phyloP scores from a whole-genome alignment of 2,113 vertebrate genomes.

The Muntiacus reevesi region DNA sequence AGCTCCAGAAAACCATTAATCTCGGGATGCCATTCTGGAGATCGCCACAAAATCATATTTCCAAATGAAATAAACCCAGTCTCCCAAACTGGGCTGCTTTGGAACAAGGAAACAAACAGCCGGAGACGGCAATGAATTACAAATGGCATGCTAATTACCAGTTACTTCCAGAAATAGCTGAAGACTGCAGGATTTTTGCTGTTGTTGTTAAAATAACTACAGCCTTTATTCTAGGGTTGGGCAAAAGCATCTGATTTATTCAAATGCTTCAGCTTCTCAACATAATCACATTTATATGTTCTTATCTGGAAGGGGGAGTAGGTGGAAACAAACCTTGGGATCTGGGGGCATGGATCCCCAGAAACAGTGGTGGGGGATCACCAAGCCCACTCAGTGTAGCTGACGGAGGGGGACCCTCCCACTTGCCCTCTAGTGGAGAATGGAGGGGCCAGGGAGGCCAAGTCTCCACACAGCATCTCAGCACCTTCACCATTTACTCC shows the following conservation, averaged over 20 bases:
- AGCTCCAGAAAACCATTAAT: constrained; percentile 48
- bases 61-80: constrained; percentile 65
- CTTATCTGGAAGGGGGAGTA: background rate
- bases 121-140: constrained; percentile 61
- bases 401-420: background rate
- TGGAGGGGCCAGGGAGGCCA: background rate
- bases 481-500: background rate
- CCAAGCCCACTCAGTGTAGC: background rate
- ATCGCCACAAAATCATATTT: constrained; percentile 63
- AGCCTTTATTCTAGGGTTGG: constrained; percentile 64
- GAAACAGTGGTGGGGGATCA: background rate
- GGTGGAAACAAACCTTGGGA: background rate
- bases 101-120: constrained; percentile 61
- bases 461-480: background rate
- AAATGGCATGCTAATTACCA: constrained; percentile 58
- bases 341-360: background rate
- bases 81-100: constrained; percentile 37
- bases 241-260: constrained; percentile 57
- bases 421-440: background rate
- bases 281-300: constrained; percentile 28
- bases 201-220: constrained; percentile 70
- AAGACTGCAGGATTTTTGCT: constrained; percentile 56
- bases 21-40: constrained; percentile 60
- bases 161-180: constrained; percentile 65
- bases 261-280: constrained; percentile 52